A percentile compares a stretch with the other conserved stretches of the same genome.
These are phyloP conservation scores for Plodia interpunctella DNA, from an alignment of 1,140 invertebrate species.

Conservation along the genomic window DNA sequence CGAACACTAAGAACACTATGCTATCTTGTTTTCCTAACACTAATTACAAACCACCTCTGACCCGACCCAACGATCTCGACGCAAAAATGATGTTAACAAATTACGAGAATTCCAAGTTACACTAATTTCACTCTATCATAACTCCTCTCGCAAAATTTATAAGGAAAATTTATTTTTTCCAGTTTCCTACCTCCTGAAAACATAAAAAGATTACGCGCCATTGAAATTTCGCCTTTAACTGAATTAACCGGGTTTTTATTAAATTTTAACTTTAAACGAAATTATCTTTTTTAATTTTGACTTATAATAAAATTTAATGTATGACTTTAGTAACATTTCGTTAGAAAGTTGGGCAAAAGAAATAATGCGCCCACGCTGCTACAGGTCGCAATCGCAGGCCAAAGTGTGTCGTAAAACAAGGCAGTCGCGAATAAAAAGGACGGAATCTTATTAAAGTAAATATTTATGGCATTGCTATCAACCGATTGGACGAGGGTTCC, in stretches of 20 bases:
- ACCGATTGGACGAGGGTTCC: constrained; percentile 68
- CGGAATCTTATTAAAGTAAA: constrained; percentile 77
- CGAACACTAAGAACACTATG: background rate
- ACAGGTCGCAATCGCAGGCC: constrained; percentile 46
- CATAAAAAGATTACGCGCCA: constrained; percentile 3
- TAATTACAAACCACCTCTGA: background rate
- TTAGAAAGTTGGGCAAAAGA: constrained; percentile 43
- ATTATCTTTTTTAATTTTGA: background rate
- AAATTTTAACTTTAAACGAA: background rate
- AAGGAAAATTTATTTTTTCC: constrained; percentile 7
- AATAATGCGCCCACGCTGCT: constrained; percentile 48
- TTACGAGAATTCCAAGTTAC: constrained; percentile 5
- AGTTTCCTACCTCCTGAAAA: constrained; percentile 5
- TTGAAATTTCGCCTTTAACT: constrained; percentile 7
- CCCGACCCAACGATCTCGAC: background rate
- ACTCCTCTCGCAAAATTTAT: constrained; percentile 5
- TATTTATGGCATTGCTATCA: constrained; percentile 76
- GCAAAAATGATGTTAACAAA: constrained; percentile 4
- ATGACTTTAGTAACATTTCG: constrained; percentile 17
- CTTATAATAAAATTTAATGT: constrained; percentile 4
- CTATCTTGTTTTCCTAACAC: background rate
- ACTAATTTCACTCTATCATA: constrained; percentile 9
- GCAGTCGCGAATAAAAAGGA: constrained; percentile 64
- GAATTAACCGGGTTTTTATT: constrained; percentile 9
- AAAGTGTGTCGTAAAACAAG: constrained; percentile 69